Percentiles rank a stretch among this genome's conserved stretches.
These are phyloP conservation scores for Desmophyllum pertusum DNA, from an alignment of 92 coral and sea anemone species.

Conservation along the genomic window DNA sequence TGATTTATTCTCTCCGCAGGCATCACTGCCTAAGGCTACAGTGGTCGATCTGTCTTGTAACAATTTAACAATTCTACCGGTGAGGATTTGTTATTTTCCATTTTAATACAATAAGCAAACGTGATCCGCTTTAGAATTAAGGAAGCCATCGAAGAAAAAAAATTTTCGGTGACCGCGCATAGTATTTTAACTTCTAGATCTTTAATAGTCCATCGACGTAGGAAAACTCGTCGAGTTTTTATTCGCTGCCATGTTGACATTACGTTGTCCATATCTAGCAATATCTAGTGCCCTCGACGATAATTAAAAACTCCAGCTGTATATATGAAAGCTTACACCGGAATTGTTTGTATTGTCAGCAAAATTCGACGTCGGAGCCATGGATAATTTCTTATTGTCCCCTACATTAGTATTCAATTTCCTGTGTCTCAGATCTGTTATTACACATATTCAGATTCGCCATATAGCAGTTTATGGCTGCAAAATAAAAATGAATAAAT, in stretches of 20 bases:
- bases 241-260: slow-evolving; percentile 17
- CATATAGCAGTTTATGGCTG: not conserved
- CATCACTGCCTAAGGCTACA: slow-evolving; percentile 80
- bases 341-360: slow-evolving; percentile 15
- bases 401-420: not conserved
- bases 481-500: not conserved
- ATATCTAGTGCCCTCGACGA: not conserved
- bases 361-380: not conserved
- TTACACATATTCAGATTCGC: not conserved
- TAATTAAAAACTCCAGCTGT: slow-evolving; percentile 25
- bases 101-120: not conserved
- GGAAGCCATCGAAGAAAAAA: too few relatives aligned
- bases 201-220: not conserved
- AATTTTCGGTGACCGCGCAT: not conserved
- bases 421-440: not conserved
- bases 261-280: not conserved
- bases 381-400: not conserved
- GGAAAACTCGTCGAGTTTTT: slow-evolving; percentile 13
- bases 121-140: not conserved
- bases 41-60: slow-evolving; percentile 90
- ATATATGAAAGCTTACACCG: not conserved
- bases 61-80: slow-evolving; percentile 77
- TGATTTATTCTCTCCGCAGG: slow-evolving; percentile 49
- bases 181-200: not conserved
- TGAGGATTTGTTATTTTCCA: slow-evolving; percentile 22